Evolutionary conservation across 2,888 invertebrate species (phyloP).

Genomic region (Anagyrus pseudococci): DNA sequence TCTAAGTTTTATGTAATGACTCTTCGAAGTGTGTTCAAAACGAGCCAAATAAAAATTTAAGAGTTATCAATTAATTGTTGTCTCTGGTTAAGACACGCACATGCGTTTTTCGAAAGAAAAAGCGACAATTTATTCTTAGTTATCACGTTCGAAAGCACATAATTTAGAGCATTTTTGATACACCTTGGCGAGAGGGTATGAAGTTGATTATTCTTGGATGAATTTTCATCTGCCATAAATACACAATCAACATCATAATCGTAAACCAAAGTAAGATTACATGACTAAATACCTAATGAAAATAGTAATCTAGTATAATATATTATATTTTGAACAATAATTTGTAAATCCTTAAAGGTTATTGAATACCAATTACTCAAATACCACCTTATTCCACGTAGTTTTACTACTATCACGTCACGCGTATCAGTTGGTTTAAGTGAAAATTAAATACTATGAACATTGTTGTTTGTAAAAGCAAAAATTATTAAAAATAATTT

Average conservation of each 20-base stretch:
- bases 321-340: too few relatives aligned
- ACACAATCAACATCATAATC: neutral
- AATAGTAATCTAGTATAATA: neutral
- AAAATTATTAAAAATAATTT: too few relatives aligned
- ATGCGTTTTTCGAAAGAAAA: conserved; percentile 24
- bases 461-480: too few relatives aligned
- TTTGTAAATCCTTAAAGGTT: too few relatives aligned
- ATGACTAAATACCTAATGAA: neutral
- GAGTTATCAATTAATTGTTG: conserved; percentile 15
- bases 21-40: conserved; percentile 43
- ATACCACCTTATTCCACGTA: too few relatives aligned
- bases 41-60: too few relatives aligned
- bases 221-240: neutral
- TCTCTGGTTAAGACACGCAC: conserved; percentile 14
- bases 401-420: too few relatives aligned
- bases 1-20: conserved; percentile 47
- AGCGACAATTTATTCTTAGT: conserved; percentile 12
- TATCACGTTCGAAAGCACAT: conserved; percentile 21
- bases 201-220: conserved; percentile 4
- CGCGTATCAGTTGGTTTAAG: too few relatives aligned
- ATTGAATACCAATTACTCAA: too few relatives aligned
- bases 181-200: conserved; percentile 7
- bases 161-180: conserved; percentile 23
- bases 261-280: neutral
- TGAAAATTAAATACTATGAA: too few relatives aligned